Evolutionary conservation across 2,797 vertebrate species (phyloP).

Genomic region (Harpagifer antarcticus): DNA sequence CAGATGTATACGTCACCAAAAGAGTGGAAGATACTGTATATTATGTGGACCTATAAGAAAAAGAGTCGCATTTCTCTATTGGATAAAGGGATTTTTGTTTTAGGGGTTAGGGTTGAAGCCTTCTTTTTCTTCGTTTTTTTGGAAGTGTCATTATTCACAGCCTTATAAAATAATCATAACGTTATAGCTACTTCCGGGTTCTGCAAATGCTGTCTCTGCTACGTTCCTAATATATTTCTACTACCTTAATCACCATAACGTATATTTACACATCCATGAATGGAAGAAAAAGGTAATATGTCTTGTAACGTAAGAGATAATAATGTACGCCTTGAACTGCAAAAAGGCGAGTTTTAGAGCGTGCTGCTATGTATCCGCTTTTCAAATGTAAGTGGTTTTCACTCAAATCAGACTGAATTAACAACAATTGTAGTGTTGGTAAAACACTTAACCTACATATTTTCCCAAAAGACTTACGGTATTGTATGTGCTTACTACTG

Average conservation of each 20-base stretch:
- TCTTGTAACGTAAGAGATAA: not conserved
- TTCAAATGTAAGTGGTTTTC: not conserved
- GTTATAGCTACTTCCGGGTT: not conserved
- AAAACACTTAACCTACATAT: not conserved
- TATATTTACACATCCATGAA: too few species aligned
- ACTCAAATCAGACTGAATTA: not conserved
- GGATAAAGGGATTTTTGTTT: not conserved
- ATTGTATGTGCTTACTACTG: conserved; percentile 18
- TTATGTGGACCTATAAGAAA: not conserved
- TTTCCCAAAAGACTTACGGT: conserved; percentile 50
- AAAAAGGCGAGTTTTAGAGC: not conserved
- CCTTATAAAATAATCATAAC: not conserved
- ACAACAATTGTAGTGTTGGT: not conserved
- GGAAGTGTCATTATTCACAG: not conserved
- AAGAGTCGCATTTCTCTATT: not conserved
- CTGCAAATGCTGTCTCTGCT: not conserved
- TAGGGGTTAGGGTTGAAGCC: too few species aligned
- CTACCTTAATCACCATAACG: not conserved
- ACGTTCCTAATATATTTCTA: not conserved
- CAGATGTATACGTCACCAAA: conserved; percentile 32
- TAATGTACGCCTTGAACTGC: not conserved
- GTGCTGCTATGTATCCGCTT: not conserved
- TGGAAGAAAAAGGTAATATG: not conserved
- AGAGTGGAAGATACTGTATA: conserved; percentile 7
- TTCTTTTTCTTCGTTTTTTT: too few species aligned